These are phyloP conservation scores for Antheraea pernyi DNA, from an alignment of 1,140 invertebrate genomes.

Conservation along the genomic window DNA sequence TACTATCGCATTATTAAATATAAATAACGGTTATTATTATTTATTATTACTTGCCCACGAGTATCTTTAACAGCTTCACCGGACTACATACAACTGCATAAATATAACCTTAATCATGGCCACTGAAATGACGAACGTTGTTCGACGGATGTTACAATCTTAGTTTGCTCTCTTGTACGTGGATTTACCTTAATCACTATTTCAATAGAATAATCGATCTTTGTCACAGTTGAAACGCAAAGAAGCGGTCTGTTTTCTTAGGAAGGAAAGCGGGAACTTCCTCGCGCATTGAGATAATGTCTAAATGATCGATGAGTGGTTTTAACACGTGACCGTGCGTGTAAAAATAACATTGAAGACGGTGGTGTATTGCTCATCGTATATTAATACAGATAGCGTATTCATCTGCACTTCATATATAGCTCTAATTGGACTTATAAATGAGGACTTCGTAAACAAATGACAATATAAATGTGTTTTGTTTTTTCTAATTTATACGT, in stretches of 20 bases:
- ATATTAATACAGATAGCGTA: not conserved
- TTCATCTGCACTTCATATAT: not conserved
- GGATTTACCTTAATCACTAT: not conserved
- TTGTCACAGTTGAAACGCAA: not conserved
- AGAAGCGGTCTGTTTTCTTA: not conserved
- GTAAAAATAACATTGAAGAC: slow-evolving; percentile 3
- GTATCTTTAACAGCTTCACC: too few species aligned
- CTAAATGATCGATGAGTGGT: not conserved
- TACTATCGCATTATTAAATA: too few species aligned
- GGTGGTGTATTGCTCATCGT: not conserved
- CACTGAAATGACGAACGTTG: not conserved
- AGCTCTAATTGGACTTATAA: not conserved
- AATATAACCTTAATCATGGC: too few species aligned
- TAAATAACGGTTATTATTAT: too few species aligned
- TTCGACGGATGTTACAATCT: not conserved
- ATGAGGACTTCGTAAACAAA: not conserved
- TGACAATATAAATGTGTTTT: not conserved
- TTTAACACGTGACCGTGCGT: not conserved
- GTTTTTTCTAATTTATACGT: too few species aligned
- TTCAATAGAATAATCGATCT: not conserved
- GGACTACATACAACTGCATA: too few species aligned
- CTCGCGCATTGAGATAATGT: not conserved
- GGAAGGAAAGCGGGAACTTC: not conserved
- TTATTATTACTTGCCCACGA: too few species aligned
- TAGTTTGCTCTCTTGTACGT: not conserved